These are phyloP conservation scores for Odocoileus hemionus DNA, from an alignment of 2,113 vertebrate genomes.

Conservation along the genomic window DNA sequence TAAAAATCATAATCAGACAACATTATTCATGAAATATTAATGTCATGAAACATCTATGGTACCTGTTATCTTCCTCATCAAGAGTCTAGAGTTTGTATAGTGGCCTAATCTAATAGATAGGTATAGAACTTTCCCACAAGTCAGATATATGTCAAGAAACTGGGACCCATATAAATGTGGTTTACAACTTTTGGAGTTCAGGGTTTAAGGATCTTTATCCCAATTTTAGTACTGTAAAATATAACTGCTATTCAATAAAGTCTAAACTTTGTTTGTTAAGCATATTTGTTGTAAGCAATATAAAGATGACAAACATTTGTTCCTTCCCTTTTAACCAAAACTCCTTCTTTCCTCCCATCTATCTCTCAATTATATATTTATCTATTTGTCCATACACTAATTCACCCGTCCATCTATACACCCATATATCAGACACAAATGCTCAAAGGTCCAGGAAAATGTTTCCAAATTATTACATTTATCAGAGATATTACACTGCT, in stretches of 20 bases:
- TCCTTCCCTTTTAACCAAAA: neutral
- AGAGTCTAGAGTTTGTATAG: neutral
- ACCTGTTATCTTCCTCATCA: neutral
- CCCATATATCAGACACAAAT: neutral
- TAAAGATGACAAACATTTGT: neutral
- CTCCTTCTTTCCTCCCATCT: neutral
- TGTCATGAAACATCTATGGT: neutral
- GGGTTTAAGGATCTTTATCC: neutral
- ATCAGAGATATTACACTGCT: neutral
- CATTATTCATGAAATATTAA: neutral
- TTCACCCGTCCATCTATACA: neutral
- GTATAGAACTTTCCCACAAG: neutral
- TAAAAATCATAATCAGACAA: neutral
- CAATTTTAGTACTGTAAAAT: neutral
- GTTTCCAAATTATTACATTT: neutral
- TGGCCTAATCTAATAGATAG: neutral
- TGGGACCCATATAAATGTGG: neutral
- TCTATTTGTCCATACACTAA: neutral
- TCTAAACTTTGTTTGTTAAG: neutral
- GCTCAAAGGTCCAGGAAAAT: neutral
- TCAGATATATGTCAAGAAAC: neutral
- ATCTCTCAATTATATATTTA: neutral
- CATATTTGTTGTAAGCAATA: neutral
- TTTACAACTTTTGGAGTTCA: neutral
- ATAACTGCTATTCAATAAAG: neutral